These are phyloP conservation scores for Anolis apletophallus DNA, from an alignment of 2,797 vertebrate species.

Conservation along the genomic window DNA sequence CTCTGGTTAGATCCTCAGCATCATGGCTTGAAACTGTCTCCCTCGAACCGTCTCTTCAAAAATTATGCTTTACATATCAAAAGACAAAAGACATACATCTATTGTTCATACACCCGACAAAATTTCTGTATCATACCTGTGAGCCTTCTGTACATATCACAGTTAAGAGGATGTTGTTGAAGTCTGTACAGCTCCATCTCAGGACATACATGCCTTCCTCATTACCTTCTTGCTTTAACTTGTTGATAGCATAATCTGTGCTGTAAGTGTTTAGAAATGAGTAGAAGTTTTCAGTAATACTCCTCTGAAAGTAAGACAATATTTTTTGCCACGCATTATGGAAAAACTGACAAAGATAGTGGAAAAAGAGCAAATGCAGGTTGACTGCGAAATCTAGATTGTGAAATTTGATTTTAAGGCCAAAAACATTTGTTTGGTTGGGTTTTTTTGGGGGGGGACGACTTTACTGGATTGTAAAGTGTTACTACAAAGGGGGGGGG, in stretches of 20 bases:
- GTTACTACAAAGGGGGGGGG: too few species aligned
- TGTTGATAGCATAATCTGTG: constrained; percentile 93
- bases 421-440: too few species aligned
- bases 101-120: neutral
- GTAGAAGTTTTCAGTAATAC: neutral
- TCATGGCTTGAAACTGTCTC: neutral
- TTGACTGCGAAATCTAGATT: neutral
- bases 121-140: constrained; percentile 79
- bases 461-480: too few species aligned
- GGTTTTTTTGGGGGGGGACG: too few species aligned
- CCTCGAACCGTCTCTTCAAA: neutral
- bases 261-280: constrained; percentile 72
- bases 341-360: neutral
- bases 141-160: constrained; percentile 88
- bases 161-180: constrained; percentile 95
- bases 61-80: neutral
- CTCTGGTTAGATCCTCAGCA: neutral
- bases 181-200: constrained; percentile 96
- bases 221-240: constrained; percentile 92
- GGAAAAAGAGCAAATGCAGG: neutral
- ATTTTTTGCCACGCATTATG: neutral
- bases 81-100: neutral
- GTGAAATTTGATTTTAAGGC: neutral
- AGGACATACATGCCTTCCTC: constrained; percentile 92
- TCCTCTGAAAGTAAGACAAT: fast-evolving